Percentiles rank a stretch among this genome's conserved stretches.
Evolutionary conservation across 2,113 vertebrate genomes (phyloP).

Genomic region (Pterocles burchelli): DNA sequence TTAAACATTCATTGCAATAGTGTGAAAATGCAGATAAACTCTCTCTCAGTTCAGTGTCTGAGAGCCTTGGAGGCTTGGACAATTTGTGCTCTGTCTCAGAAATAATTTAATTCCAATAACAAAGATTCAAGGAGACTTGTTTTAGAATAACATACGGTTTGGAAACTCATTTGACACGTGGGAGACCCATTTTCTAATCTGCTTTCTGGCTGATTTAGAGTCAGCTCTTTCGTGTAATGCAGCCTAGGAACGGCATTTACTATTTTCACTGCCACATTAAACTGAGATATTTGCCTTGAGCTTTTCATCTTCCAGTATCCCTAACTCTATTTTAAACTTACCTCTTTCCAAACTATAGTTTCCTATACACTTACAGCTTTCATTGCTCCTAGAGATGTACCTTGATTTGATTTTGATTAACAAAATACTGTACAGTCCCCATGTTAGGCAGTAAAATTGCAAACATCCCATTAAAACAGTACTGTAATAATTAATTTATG

Average conservation of each 20-base stretch:
- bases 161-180: neutral
- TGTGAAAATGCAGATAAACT: constrained; percentile 22
- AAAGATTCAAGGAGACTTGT: neutral
- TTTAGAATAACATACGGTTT: neutral
- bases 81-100: neutral
- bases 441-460: neutral
- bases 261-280: neutral
- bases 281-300: neutral
- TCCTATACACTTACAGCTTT: neutral
- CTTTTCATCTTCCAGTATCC: neutral
- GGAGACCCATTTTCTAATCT: neutral
- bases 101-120: constrained; percentile 29
- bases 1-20: neutral
- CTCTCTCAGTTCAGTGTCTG: neutral
- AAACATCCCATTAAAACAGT: neutral
- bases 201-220: neutral
- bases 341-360: neutral
- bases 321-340: neutral
- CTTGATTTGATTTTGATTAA: neutral
- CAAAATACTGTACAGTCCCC: neutral
- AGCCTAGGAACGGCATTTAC: neutral
- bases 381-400: neutral
- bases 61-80: neutral
- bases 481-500: neutral
- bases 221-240: neutral